Conservation (phyloP, 2,113 vertebrate species). For the Sebastes schlegelii region DNA sequence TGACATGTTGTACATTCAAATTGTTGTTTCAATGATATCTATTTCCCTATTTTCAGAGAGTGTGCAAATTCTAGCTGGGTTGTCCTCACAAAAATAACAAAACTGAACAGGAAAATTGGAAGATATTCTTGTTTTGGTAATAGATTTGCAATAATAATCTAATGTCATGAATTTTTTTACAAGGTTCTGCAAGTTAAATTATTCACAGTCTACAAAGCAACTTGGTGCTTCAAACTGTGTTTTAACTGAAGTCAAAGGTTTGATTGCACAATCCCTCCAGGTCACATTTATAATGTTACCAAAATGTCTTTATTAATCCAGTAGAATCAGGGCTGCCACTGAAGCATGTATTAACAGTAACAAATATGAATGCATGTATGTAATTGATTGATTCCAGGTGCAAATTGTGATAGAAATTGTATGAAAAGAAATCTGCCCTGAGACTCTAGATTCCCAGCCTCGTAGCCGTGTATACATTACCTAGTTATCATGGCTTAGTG, state of each 20-base stretch:
- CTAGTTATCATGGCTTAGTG: conserved; percentile 39
- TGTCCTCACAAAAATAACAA: background rate
- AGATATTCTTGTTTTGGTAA: background rate
- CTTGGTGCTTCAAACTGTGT: too few relatives aligned
- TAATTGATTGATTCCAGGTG: background rate
- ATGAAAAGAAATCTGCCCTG: background rate
- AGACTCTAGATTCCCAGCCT: background rate
- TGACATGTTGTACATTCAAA: background rate
- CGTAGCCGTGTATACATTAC: conserved; percentile 8
- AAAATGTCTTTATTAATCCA: conserved; percentile 5
- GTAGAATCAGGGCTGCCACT: background rate
- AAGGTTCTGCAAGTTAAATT: background rate
- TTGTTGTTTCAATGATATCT: background rate
- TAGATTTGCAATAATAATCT: background rate
- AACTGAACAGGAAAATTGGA: background rate
- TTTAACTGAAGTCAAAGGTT: background rate
- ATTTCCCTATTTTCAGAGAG: background rate
- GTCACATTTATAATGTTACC: background rate
- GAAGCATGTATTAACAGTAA: conserved; percentile 12
- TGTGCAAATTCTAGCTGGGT: background rate
- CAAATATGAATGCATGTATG: background rate
- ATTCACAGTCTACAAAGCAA: background rate
- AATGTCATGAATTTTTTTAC: background rate
- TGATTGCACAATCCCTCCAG: background rate
- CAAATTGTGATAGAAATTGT: conserved; percentile 3